Evolutionary conservation across 2,888 invertebrate genomes (phyloP).

Genomic region (Andrena flavipes): DNA sequence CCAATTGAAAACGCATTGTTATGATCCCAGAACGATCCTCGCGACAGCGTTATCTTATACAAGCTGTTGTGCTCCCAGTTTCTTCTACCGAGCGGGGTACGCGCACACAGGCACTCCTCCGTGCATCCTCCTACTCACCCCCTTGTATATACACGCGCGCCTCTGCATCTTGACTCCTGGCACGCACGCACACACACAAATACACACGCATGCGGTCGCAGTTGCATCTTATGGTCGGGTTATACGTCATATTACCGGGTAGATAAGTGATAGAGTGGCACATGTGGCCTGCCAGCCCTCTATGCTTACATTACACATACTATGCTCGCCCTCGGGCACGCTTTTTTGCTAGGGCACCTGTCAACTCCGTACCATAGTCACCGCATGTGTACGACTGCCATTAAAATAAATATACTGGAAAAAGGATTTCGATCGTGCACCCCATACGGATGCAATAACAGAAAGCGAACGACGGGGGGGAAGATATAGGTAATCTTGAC

Average conservation of each 20-base stretch:
- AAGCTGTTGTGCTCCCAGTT: slow-evolving; percentile 19
- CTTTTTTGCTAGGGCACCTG: slow-evolving; percentile 83
- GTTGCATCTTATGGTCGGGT: slow-evolving; percentile 73
- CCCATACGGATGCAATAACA: slow-evolving; percentile 78
- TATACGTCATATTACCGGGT: slow-evolving; percentile 79
- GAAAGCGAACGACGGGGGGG: slow-evolving; percentile 52
- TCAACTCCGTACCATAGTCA: slow-evolving; percentile 80
- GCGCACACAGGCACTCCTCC: background rate
- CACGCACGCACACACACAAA: slow-evolving; percentile 2
- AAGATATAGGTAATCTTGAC: slow-evolving; percentile 42
- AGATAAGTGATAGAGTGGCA: slow-evolving; percentile 82
- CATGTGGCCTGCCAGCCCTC: slow-evolving; percentile 84
- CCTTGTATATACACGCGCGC: slow-evolving; percentile 33
- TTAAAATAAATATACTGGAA: slow-evolving; percentile 80
- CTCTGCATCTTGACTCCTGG: slow-evolving; percentile 39
- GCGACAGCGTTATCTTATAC: slow-evolving; percentile 21
- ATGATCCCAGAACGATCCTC: slow-evolving; percentile 28
- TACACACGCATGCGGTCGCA: slow-evolving; percentile 38
- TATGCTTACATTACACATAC: slow-evolving; percentile 80
- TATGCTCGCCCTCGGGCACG: slow-evolving; percentile 67
- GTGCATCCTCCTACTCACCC: slow-evolving; percentile 42
- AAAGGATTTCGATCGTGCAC: slow-evolving; percentile 78
- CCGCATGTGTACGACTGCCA: slow-evolving; percentile 78
- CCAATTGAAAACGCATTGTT: slow-evolving; percentile 32
- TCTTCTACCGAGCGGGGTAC: slow-evolving; percentile 29